Evolutionary conservation across 2,113 vertebrate species (phyloP).

Genomic region (Otocyon megalotis): DNA sequence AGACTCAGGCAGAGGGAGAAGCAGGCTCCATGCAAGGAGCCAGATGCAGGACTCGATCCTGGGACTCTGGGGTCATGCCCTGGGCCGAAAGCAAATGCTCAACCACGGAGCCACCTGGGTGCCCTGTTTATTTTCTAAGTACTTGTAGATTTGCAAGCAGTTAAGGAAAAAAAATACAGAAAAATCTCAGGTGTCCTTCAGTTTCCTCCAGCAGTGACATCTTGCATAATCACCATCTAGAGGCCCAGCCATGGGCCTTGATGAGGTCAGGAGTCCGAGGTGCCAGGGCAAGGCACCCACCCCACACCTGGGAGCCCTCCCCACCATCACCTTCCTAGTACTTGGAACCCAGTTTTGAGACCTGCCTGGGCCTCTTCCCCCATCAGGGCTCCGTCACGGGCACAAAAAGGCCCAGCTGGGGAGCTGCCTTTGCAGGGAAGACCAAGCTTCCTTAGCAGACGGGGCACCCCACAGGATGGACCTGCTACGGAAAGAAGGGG

Average conservation of each 20-base stretch:
- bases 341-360: background rate
- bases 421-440: background rate
- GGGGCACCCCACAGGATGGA: background rate
- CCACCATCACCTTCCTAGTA: background rate
- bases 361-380: background rate
- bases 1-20: too few relatives aligned
- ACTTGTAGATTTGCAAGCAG: background rate
- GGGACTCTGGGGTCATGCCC: too few relatives aligned
- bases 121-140: background rate
- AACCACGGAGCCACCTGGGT: too few relatives aligned
- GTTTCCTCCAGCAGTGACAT: background rate
- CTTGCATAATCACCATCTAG: fast-evolving
- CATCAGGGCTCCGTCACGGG: background rate
- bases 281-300: fast-evolving
- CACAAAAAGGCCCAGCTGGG: background rate
- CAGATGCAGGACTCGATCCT: too few relatives aligned
- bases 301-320: background rate
- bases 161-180: background rate
- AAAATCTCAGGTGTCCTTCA: background rate
- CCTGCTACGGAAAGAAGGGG: too few relatives aligned
- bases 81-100: too few relatives aligned
- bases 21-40: too few relatives aligned
- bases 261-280: background rate
- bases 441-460: background rate
- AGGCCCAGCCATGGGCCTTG: background rate